A percentile compares a stretch with the other conserved stretches of the same genome.
These are phyloP conservation scores for Antitype chi DNA, from an alignment of 2,888 invertebrate species.

Conservation along the genomic window DNA sequence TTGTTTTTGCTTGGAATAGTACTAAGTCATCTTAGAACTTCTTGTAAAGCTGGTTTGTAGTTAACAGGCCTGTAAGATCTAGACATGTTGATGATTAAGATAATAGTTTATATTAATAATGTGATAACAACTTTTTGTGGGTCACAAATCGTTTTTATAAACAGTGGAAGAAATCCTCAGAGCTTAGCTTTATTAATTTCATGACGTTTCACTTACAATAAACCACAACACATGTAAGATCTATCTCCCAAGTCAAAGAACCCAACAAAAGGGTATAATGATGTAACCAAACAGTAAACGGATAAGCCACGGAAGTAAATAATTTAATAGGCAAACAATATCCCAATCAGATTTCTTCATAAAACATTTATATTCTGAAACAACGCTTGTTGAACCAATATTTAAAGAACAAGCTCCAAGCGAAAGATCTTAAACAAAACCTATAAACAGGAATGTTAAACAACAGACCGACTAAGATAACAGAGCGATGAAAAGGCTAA, in stretches of 20 bases:
- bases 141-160: not conserved
- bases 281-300: conserved; percentile 38
- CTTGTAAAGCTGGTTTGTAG: not conserved
- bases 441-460: conserved; percentile 78
- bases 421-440: conserved; percentile 75
- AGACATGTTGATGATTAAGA: not conserved
- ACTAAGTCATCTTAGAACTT: conserved; percentile 3
- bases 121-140: not conserved
- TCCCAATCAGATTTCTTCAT: conserved; percentile 61
- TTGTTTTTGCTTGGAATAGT: not conserved
- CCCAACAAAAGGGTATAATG: conserved; percentile 46
- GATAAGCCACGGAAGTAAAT: conserved; percentile 56
- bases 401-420: conserved; percentile 68
- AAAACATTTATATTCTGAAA: conserved; percentile 58
- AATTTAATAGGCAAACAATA: conserved; percentile 60
- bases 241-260: conserved; percentile 22
- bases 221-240: not conserved
- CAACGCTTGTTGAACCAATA: conserved; percentile 60
- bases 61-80: not conserved
- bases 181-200: not conserved
- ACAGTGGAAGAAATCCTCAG: not conserved
- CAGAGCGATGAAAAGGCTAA: conserved; percentile 74
- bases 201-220: not conserved
- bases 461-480: conserved; percentile 72
- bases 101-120: not conserved